Percentiles rank a stretch among this genome's conserved stretches.
Conservation (phyloP, 2,888 invertebrate genomes). For the Melinaea menophilus region DNA sequence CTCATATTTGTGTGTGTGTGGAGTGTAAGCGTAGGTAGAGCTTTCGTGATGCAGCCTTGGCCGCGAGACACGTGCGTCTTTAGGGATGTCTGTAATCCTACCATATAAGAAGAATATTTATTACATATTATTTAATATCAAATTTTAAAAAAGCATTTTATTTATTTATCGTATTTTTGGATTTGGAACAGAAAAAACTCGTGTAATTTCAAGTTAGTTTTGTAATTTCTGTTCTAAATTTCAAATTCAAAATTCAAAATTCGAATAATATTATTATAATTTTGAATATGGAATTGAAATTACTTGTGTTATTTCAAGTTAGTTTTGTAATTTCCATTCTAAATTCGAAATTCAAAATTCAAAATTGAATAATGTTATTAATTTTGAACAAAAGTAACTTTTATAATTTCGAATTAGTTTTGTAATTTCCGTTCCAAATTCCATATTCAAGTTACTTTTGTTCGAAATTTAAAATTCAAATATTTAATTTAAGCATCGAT, state of each 20-base stretch:
- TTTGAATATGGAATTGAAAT: too few species aligned
- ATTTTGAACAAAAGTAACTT: background rate
- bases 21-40: conserved; percentile 42
- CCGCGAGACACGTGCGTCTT: conserved; percentile 73
- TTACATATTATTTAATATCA: conserved; percentile 17
- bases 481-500: background rate
- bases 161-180: too few species aligned
- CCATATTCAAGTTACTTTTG: background rate
- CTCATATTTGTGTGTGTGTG: conserved; percentile 26
- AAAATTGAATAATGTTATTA: background rate
- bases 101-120: conserved; percentile 23
- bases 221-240: background rate
- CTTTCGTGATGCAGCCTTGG: conserved; percentile 76
- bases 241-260: background rate
- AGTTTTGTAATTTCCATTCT: too few species aligned
- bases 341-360: background rate
- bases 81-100: conserved; percentile 54
- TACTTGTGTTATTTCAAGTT: background rate
- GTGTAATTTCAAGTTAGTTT: background rate
- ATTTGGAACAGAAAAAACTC: too few species aligned
- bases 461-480: background rate
- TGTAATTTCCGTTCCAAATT: background rate
- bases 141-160: too few species aligned
- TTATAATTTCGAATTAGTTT: background rate
- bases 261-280: background rate